Conservation (phyloP, 2,113 vertebrate genomes). For the Saiga tatarica region DNA sequence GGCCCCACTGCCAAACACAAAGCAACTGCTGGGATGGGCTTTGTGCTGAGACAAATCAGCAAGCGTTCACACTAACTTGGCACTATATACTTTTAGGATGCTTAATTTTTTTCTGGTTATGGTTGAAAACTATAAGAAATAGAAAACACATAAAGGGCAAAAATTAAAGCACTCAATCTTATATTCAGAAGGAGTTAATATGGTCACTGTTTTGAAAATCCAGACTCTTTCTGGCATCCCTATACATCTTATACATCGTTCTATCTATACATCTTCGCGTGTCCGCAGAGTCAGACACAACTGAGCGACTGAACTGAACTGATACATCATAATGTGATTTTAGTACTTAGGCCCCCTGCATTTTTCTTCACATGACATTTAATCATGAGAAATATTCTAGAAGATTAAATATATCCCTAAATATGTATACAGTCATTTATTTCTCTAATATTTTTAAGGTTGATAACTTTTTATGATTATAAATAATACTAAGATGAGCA, state of each 20-base stretch:
- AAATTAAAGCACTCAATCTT: background rate
- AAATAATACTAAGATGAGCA: background rate
- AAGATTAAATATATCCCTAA: background rate
- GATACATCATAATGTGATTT: conserved; percentile 15
- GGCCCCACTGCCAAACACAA: background rate
- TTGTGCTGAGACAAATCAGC: background rate
- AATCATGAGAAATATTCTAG: background rate
- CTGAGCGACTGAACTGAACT: no score
- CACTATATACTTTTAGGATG: background rate
- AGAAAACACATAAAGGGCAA: background rate
- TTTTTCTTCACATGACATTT: background rate
- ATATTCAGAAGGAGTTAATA: background rate
- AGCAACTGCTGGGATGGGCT: background rate
- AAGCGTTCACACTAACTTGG: background rate
- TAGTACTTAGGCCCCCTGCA: background rate
- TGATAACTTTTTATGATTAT: background rate
- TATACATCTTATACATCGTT: background rate
- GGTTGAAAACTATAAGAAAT: background rate
- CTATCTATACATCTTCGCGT: no score
- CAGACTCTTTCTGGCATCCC: background rate
- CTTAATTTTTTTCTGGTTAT: background rate
- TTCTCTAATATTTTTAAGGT: background rate
- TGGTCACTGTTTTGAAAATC: background rate
- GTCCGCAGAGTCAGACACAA: no score
- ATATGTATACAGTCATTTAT: background rate